Base-by-base conservation (phyloP, 2,888 invertebrate species). In the Drosophila suboccidentalis region DNA sequence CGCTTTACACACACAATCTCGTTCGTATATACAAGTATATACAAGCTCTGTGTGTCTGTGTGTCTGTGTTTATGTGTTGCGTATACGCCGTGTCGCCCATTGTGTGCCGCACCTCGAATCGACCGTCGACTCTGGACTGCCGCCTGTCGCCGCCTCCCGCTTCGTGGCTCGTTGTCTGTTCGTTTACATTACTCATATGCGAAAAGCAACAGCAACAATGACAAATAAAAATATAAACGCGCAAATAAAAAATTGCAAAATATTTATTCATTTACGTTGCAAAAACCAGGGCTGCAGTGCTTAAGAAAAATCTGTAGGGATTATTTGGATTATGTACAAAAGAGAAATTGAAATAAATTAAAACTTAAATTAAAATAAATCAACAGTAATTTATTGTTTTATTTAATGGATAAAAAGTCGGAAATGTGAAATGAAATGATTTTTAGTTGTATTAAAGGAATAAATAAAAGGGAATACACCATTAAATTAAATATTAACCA, bases 11-110 rank as follows among this genome's bases (percentile, higher is more conserved):
- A 72, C 71, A 36, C 36, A 8, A 8, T 29, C 29, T 39, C 39
- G 10, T 51, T 39, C 46, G 32, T 51, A 53, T 36, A 62, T 62
- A 57, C 59, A 50, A 49, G 36, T 72, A 68, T 71, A 51, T 74
- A 71, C 64, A 55, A 19, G 43, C 49, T 63, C 34, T 68, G 82
- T 46, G 55, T 54, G 54, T 39, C 29, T 26, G 22, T 22, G 64
- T 70, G 63, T 54, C 43, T 43, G 39, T 68, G 59, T 68, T 8
- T 44, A 63, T 60, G 47, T 46, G 65, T 75, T 78, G 84, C 84
- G 84, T 86, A 82, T 80, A 83, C 86, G 80, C 71, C 80, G 86
- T 80, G 86, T 83, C 67, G 83, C 83, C 85, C 83, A 80, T 81
- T 80, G 77, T 75, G 85, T 79, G 83, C 79, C 77, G 79, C 82